Base-by-base conservation (phyloP, 2,888 invertebrate species). In the Diploptera punctata region DNA sequence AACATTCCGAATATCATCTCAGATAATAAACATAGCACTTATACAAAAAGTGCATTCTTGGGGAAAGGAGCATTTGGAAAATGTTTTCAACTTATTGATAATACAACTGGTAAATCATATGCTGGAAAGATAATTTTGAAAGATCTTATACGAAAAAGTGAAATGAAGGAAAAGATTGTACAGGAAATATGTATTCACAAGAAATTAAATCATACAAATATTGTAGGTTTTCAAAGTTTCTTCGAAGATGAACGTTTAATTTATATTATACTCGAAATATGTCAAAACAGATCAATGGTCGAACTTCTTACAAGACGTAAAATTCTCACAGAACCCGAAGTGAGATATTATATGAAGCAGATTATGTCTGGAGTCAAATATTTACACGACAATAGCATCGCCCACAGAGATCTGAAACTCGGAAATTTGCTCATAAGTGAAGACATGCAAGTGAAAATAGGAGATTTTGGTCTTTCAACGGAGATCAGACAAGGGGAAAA, bases 401-500 rank as follows among this genome's bases (percentile, higher is more conserved):
- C 90, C 76, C 89, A 89, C 79, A 81, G 89, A 26, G 89, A 89
- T 80, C 80, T 89, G 26, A 89, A 89, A 77, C 83, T 89, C 7
- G 89, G 89, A 19, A 90, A 89, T 78, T 81, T 89, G 21, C 89
- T 89, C 77, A 82, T 89, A 43, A 88, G 87, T 78, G 83, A 85
- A 33, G 81, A 83, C 3, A 83, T 86, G 81, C 80, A 83, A 61
- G 75, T 82, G 5, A 89, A 89, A 79, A 84, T 89, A 73, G 89
- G 89, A 26, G 89, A 90, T 78, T 90, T 89, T 80, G 89, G 89
- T 16, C 79, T 90, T 67, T 89, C 89, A 3, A 88, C 89, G 1
- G 81, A 81, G 19, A 80, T 89, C 1, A 85, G 85, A 60, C 83
- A 80, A 78, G 84, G 84, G 68, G 88, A 89, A 76, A 80, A 87